These are phyloP conservation scores for Holotrichia oblita DNA, from an alignment of 1,140 invertebrate genomes.

Conservation along the genomic window DNA sequence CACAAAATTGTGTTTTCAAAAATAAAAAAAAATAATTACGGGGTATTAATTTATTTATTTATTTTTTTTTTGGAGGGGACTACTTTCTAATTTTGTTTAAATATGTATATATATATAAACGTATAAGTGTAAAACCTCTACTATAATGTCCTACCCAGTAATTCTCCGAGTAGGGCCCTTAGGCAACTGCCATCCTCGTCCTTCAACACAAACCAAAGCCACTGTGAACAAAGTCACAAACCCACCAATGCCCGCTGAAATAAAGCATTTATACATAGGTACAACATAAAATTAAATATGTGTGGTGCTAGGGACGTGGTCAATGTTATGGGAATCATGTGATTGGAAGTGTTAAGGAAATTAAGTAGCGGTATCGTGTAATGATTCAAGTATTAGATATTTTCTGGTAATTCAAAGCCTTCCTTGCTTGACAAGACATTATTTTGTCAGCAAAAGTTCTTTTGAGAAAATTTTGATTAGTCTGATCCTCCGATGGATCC, in stretches of 20 bases:
- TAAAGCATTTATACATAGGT: slow-evolving; percentile 47
- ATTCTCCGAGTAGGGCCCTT: slow-evolving; percentile 62
- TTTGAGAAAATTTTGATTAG: no score
- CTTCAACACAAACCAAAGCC: slow-evolving; percentile 58
- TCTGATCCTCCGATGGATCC: no score
- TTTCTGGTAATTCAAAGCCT: no score
- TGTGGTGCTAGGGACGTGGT: not conserved
- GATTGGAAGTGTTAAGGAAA: not conserved
- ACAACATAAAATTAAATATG: slow-evolving; percentile 20
- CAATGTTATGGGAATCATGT: not conserved
- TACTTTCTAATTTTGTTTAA: slow-evolving; percentile 45
- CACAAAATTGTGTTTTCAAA: not conserved
- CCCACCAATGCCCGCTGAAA: slow-evolving; percentile 57
- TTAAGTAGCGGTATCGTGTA: not conserved
- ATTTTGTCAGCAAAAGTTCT: no score
- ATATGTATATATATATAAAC: not conserved
- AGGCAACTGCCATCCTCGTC: slow-evolving; percentile 72
- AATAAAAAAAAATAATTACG: not conserved
- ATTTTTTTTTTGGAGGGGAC: slow-evolving; percentile 45
- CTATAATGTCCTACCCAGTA: slow-evolving; percentile 64
- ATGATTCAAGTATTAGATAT: not conserved
- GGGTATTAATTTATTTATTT: not conserved
- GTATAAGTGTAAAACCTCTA: not conserved
- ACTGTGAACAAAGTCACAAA: slow-evolving; percentile 59
- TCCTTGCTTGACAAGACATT: no score